These are phyloP conservation scores for Netelia inedita DNA, from an alignment of 2,888 invertebrate species.

Conservation along the genomic window DNA sequence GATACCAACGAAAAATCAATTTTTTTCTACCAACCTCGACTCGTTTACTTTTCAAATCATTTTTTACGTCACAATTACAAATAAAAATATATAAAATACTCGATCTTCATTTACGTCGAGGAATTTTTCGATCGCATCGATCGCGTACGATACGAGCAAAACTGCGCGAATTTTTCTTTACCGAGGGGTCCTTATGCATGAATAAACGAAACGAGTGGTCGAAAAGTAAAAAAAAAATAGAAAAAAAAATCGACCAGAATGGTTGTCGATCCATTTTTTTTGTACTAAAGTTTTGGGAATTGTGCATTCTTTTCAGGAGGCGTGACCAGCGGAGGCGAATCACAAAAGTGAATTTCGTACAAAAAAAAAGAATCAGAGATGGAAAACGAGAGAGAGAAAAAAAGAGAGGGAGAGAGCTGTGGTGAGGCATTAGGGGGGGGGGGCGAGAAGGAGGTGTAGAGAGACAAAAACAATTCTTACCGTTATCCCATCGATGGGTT, in stretches of 20 bases:
- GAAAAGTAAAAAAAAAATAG: slow-evolving; percentile 31
- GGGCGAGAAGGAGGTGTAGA: not conserved
- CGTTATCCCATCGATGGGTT: slow-evolving; percentile 57
- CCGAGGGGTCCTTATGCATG: slow-evolving; percentile 44
- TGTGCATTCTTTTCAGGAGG: slow-evolving; percentile 83
- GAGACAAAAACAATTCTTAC: slow-evolving; percentile 32
- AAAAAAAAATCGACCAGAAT: slow-evolving; percentile 27
- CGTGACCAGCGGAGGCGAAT: slow-evolving; percentile 81
- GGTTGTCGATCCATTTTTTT: not conserved
- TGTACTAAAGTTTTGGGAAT: slow-evolving; percentile 65
- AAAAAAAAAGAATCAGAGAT: slow-evolving; percentile 66
- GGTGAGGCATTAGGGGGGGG: not conserved
- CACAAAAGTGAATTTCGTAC: slow-evolving; percentile 78
- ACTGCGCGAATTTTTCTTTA: not conserved
- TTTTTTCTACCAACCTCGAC: too few species aligned
- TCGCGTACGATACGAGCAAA: not conserved
- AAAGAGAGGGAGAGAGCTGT: slow-evolving; percentile 19
- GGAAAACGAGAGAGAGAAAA: slow-evolving; percentile 22
- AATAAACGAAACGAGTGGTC: not conserved
- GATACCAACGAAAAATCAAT: slow-evolving; percentile 34
- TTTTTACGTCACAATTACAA: too few species aligned
- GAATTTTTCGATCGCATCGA: slow-evolving; percentile 16
- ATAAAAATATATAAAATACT: not conserved
- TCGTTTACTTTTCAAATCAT: too few species aligned
- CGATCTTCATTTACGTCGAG: not conserved